Evolutionary conservation across 92 coral and sea anemone genomes (phyloP), one percentile per base, ranked within the genome.

Genomic region (Palythoa grandis): DNA sequence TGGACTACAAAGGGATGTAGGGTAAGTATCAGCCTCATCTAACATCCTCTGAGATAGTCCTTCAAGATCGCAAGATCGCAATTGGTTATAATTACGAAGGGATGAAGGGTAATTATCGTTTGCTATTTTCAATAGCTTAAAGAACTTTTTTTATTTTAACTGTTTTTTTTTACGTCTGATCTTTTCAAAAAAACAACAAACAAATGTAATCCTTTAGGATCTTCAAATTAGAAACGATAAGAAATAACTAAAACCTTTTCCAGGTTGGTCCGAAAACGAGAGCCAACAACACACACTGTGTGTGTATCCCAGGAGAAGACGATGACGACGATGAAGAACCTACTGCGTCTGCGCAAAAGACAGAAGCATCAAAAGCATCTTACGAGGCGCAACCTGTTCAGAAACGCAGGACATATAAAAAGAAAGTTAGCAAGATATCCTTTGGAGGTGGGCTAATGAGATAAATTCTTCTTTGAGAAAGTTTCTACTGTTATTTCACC

Each of bases 1-100:
- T 96, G 98, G 98, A 93, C 92, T 15, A 88, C 96, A 24, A 85
- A 82, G 61, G 98, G 98, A 60, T 96, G 98, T 66, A 89, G 89
- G 93, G 98, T 96, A 76, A 60, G 96, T 88, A 6, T 58, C n/a
- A 11, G 11, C 50, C 50, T 43, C 9, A 43, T 43, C 9, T 43
- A 5, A 43, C 50, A 43, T 43, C 50, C 7, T 43, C 9, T 43
- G 3, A 43, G 50, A 43, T 43, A 43, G 9, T 43, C 50, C 0
- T 43, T 43, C 0, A 43, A 43, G 50, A 43, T 43, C 7, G 9
- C 9, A 43, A 40, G 3, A n/a, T 40, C 47, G 7, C 3, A 43
- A 43, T 3, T 43, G 4, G 6, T 40, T 40, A 40, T 5, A 8
- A 43, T 5, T 43, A 5, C 50, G 50, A 29, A 29, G 35, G 35